These are phyloP conservation scores for Crossocerus cetratus DNA, from an alignment of 2,888 invertebrate species.

Conservation along the genomic window DNA sequence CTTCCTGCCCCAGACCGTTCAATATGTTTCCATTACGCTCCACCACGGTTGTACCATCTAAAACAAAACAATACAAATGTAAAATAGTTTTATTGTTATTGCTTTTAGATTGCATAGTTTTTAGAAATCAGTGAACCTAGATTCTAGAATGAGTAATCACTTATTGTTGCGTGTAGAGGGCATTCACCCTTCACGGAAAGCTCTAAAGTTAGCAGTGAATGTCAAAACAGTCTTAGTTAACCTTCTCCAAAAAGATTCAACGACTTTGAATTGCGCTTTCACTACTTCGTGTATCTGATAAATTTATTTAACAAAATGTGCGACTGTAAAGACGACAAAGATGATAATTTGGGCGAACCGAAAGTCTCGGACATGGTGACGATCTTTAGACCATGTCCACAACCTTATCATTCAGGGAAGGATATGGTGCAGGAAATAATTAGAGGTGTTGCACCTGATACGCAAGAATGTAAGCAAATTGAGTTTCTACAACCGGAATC, in stretches of 20 bases:
- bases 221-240: not conserved
- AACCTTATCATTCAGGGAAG: slow-evolving; percentile 14
- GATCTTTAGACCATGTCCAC: slow-evolving; percentile 45
- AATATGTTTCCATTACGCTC: slow-evolving; percentile 18
- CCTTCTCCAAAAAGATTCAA: too few relatives aligned
- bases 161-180: too few relatives aligned
- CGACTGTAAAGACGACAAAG: slow-evolving; percentile 46
- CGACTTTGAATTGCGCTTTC: too few relatives aligned
- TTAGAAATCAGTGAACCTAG: too few relatives aligned
- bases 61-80: slow-evolving; percentile 7
- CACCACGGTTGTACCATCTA: slow-evolving; percentile 24
- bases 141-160: too few relatives aligned
- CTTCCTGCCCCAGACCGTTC: not conserved
- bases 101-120: too few relatives aligned
- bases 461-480: not conserved
- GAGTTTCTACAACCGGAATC: slow-evolving; percentile 17
- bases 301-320: slow-evolving; percentile 50
- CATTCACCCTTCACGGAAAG: too few relatives aligned
- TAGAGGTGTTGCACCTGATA: slow-evolving; percentile 9
- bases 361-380: slow-evolving; percentile 41
- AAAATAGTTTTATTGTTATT: too few relatives aligned
- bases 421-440: slow-evolving; percentile 8
- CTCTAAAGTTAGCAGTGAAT: not conserved
- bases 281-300: too few relatives aligned
- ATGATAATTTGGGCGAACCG: not conserved